Base-by-base conservation (phyloP, 2,113 vertebrate species). In the Ibidorhyncha struthersii region DNA sequence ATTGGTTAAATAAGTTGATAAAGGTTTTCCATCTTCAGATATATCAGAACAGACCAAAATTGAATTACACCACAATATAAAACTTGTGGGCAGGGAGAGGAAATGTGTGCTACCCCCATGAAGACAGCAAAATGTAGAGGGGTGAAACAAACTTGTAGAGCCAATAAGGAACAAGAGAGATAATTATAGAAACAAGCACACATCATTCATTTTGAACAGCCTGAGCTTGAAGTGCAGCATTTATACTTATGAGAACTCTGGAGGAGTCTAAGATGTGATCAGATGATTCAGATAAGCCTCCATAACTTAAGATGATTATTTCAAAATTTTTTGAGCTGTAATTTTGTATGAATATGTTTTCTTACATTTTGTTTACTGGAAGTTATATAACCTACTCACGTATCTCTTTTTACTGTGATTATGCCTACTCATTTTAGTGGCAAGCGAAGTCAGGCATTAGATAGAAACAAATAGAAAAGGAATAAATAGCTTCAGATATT, bases 251-350 rank as follows among this genome's bases (percentile, higher is more conserved):
- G 29, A 81, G 63, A 87, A 80, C 43, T 93, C 78, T 79, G 70
- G 66, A 87, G 61, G 73, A 93, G 40, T 74, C 47, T 56, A 63
- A 94, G 66, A 90, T 87, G 56, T 87, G 77, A 91, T 91, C 71
- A 66, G 63, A 70, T 95, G 73, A 89, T 93, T 95, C 67, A 94
- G 69, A 95, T 58, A 83, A 92, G 30, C 41, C 29, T 92, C 16
- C 50, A 16, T 92, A 86, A 89, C 10, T 86, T 81, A 53, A 47
- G 49, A 83, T 53, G 4, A 58, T 93, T 70, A 45, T 90, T 77
- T 61, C 7, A 29, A 4, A 2, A 9, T 36, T 62, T 61, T 61
- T 79, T 56, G 0, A 93, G 14, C n/a, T 92, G 13, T 5, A 91
- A 43, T 59, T 86, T 83, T 86, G 2, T 59, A 23, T 55, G 2